Evolutionary conservation across 2,797 vertebrate genomes (phyloP), one percentile per base, ranked within the genome.

Genomic region (Eutrigla gurnardus): DNA sequence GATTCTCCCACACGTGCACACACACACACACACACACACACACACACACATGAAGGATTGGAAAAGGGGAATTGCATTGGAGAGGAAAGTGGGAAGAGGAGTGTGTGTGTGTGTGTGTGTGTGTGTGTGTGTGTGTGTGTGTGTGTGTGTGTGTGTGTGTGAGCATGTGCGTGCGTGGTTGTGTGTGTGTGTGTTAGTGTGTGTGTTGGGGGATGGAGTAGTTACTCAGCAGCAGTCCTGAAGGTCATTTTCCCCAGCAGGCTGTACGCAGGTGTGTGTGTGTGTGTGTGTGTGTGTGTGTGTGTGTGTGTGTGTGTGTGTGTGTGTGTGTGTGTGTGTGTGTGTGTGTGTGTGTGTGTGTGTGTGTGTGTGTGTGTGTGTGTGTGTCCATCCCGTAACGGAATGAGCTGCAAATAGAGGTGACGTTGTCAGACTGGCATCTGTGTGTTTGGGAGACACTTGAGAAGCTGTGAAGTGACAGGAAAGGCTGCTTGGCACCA

Each of bases 401-500:
- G 77, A 76, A 46, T 45, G 45, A 53, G 70, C 70, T 70, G 75
- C 55, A 88, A 40, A 59, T 61, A 52, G 82, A 58, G 58, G 33
- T 85, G 79, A 80, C 68, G 58, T 78, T 70, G 67, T 71, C 61
- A 49, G 80, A 82, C 70, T 81, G 83, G 84, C 86, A 88, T 88
- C 79, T 88, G 87, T 88, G 86, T 86, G 84, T 89, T 70, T 84
- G 60, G 46, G 70, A 86, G 86, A 89, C 80, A 88, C 78, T 88
- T 85, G 83, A 92, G 86, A 86, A 85, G 72, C 87, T 89, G 90
- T 80, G 73, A 93, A 89, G 84, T 81, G 86, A 84, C 83, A 85
- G 75, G 73, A 82, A 80, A 75, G 73, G 70, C 86, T 88, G 82
- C 53, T 70, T 75, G 81, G 78, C 85, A 85, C 85, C 72, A 70